phyloP scores from a whole-genome alignment of 1,140 invertebrate genomes.

The Alviniconcha marisindica region DNA sequence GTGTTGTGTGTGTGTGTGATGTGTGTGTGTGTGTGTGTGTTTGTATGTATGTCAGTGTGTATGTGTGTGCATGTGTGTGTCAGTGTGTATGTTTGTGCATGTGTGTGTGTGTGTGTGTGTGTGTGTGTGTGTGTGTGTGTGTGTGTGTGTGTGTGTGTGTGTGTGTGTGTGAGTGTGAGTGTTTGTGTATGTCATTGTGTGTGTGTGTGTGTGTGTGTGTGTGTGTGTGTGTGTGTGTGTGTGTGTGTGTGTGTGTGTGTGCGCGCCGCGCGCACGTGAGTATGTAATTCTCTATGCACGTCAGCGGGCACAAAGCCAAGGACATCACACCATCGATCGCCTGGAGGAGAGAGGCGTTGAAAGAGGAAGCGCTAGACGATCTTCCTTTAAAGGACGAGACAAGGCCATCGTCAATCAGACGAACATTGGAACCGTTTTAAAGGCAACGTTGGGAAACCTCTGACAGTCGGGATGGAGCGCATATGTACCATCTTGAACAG shows the following conservation, averaged over 20 bases:
- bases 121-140: conserved; percentile 19
- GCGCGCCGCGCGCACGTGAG: not conserved
- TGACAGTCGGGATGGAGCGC: too few species aligned
- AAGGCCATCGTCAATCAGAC: too few species aligned
- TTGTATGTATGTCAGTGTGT: conserved; percentile 21
- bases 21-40: not conserved
- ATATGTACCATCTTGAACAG: too few species aligned
- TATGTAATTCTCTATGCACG: not conserved
- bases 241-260: conserved; percentile 12
- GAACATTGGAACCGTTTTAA: too few species aligned
- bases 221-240: conserved; percentile 11
- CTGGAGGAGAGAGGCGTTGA: too few species aligned
- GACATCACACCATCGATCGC: too few species aligned
- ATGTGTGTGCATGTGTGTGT: not conserved
- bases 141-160: conserved; percentile 4
- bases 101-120: not conserved
- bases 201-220: not conserved
- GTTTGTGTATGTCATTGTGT: not conserved
- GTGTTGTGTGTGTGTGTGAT: not conserved
- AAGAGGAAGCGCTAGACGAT: too few species aligned
- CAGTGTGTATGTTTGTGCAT: not conserved
- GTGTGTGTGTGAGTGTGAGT: conserved; percentile 2
- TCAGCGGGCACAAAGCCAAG: too few species aligned
- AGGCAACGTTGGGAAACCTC: too few species aligned
- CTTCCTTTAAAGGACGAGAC: too few species aligned